Evolutionary conservation across 2,797 vertebrate genomes (phyloP).

Genomic region (Spinibarbus caldwelli): DNA sequence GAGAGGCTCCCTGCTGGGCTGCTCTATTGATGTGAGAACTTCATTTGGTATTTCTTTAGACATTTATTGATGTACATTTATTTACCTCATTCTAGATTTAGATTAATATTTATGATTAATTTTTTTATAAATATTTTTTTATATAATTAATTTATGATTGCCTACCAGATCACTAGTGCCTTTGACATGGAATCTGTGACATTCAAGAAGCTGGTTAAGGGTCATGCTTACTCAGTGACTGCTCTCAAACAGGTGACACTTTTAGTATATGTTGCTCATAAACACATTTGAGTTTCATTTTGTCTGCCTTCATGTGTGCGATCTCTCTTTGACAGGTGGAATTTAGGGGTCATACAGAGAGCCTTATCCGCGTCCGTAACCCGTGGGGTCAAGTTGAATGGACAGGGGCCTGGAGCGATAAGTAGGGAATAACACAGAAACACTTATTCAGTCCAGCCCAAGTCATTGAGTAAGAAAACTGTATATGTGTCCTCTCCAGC

Average conservation of each 20-base stretch:
- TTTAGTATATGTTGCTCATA: background rate
- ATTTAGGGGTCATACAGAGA: slow-evolving; percentile 76
- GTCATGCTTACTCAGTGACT: slow-evolving; percentile 93
- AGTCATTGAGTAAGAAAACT: background rate
- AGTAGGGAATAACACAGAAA: slow-evolving; percentile 73
- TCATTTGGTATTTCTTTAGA: background rate
- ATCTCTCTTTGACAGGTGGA: slow-evolving; percentile 73
- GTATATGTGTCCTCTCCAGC: slow-evolving; percentile 68
- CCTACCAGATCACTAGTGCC: slow-evolving; percentile 82
- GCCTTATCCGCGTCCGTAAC: slow-evolving; percentile 88
- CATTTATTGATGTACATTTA: background rate
- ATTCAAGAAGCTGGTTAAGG: slow-evolving; percentile 92
- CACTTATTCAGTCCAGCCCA: background rate
- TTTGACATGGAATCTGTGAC: slow-evolving; percentile 91
- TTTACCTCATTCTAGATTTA: background rate
- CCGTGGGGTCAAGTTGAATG: slow-evolving; percentile 96
- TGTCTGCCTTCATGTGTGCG: background rate
- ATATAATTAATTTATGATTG: slow-evolving; percentile 38
- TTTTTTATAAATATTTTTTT: too few species aligned
- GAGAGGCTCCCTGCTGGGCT: slow-evolving; percentile 90
- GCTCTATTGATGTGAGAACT: slow-evolving; percentile 88
- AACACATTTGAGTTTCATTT: background rate
- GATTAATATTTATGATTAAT: too few species aligned
- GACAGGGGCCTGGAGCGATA: slow-evolving; percentile 96
- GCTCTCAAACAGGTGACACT: slow-evolving; percentile 82